Conservation (phyloP, 2,113 vertebrate species). For the Elephas maximus region DNA sequence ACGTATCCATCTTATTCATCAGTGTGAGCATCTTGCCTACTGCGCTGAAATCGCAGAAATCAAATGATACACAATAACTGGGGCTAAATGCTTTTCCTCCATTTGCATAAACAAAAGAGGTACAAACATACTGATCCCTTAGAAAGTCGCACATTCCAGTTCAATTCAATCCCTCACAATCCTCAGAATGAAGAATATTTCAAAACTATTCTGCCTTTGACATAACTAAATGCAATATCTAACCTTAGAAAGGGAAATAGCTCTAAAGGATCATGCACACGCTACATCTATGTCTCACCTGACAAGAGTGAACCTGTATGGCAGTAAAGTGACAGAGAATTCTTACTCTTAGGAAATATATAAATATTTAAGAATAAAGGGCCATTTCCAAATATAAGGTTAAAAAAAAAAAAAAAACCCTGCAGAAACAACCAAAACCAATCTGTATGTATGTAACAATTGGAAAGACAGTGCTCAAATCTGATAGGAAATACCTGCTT, state of each 20-base stretch:
- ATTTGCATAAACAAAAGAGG: background rate
- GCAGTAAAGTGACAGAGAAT: background rate
- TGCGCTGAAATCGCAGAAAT: background rate
- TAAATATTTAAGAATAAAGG: background rate
- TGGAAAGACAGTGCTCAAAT: too few relatives aligned
- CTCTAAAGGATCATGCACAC: background rate
- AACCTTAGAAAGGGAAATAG: background rate
- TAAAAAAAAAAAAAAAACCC: too few relatives aligned
- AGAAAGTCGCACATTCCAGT: background rate
- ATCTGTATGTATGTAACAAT: too few relatives aligned
- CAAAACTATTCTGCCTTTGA: background rate
- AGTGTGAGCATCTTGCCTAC: conserved; percentile 47
- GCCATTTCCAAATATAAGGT: background rate
- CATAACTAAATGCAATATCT: background rate
- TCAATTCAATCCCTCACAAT: background rate
- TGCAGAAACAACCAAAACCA: too few relatives aligned
- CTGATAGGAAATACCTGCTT: too few relatives aligned
- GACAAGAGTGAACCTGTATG: background rate
- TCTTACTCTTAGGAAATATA: background rate
- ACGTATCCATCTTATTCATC: conserved; percentile 71
- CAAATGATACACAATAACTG: background rate
- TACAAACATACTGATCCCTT: background rate
- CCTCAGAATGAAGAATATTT: background rate
- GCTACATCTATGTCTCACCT: background rate
- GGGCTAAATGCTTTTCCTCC: background rate